Evolutionary conservation across 2,113 vertebrate species (phyloP).

Genomic region (Semnornis frantzii): DNA sequence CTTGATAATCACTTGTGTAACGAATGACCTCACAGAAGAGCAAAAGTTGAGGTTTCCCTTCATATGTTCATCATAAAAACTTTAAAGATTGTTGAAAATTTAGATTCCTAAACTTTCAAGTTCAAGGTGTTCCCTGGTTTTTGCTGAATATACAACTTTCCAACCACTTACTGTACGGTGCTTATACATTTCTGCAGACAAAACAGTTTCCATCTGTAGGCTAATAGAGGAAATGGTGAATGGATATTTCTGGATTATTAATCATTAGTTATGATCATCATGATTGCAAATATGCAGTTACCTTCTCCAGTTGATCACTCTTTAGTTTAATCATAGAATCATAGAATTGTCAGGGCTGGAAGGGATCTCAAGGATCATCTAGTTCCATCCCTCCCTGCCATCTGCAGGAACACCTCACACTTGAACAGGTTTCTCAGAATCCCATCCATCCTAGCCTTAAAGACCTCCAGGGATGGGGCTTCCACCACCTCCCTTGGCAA

Average conservation of each 20-base stretch:
- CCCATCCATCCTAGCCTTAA: too few species aligned
- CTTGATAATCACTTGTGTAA: not conserved
- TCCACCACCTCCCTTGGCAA: too few species aligned
- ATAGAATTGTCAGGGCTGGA: too few species aligned
- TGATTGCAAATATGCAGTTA: not conserved
- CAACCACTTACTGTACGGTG: not conserved
- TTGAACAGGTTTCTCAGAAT: too few species aligned
- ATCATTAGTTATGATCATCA: not conserved
- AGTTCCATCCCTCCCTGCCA: too few species aligned
- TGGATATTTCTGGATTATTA: not conserved
- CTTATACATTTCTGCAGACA: not conserved
- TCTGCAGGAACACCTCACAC: too few species aligned
- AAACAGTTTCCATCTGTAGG: not conserved
- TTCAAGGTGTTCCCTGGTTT: not conserved
- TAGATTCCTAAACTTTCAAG: not conserved
- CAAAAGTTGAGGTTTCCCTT: not conserved
- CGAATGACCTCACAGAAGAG: not conserved
- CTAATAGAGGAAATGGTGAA: not conserved
- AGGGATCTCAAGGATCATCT: too few species aligned
- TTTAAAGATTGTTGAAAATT: not conserved
- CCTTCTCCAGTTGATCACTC: not conserved
- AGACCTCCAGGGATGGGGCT: too few species aligned
- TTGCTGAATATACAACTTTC: not conserved
- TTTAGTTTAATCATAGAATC: not conserved
- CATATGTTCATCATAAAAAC: not conserved